Conservation (phyloP, 2,888 invertebrate species). For the Euplexia lucipara region DNA sequence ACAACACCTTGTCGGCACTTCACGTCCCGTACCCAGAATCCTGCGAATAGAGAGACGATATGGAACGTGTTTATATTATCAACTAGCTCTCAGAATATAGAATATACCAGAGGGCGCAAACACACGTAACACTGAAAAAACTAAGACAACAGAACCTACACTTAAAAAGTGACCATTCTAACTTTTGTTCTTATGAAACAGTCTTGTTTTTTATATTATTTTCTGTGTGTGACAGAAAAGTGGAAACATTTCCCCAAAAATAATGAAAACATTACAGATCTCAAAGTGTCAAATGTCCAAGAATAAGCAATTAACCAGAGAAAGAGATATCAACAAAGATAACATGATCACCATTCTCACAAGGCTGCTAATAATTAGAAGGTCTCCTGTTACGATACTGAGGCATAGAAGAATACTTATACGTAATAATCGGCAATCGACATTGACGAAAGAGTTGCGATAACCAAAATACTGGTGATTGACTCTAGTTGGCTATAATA, state of each 20-base stretch:
- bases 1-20: slow-evolving; percentile 20
- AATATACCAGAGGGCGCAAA: slow-evolving; percentile 11
- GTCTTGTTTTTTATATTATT: not conserved
- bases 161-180: not conserved
- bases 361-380: not conserved
- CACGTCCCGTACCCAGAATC: slow-evolving; percentile 22
- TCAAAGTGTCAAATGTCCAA: too few relatives aligned
- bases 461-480: too few relatives aligned
- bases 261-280: too few relatives aligned
- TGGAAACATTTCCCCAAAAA: not conserved
- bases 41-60: slow-evolving; percentile 31
- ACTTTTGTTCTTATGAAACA: not conserved
- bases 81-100: slow-evolving; percentile 13
- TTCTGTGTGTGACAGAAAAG: not conserved
- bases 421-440: too few relatives aligned
- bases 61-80: slow-evolving; percentile 42
- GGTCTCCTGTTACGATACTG: too few relatives aligned
- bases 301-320: too few relatives aligned
- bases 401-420: too few relatives aligned
- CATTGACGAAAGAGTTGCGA: too few relatives aligned
- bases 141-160: not conserved
- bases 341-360: too few relatives aligned
- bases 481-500: too few relatives aligned
- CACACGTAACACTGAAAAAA: not conserved
- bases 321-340: too few relatives aligned